A percentile compares a stretch with the other conserved stretches of the same genome.
These are phyloP conservation scores for Sturnus vulgaris DNA, from an alignment of 2,113 vertebrate genomes.

Conservation along the genomic window DNA sequence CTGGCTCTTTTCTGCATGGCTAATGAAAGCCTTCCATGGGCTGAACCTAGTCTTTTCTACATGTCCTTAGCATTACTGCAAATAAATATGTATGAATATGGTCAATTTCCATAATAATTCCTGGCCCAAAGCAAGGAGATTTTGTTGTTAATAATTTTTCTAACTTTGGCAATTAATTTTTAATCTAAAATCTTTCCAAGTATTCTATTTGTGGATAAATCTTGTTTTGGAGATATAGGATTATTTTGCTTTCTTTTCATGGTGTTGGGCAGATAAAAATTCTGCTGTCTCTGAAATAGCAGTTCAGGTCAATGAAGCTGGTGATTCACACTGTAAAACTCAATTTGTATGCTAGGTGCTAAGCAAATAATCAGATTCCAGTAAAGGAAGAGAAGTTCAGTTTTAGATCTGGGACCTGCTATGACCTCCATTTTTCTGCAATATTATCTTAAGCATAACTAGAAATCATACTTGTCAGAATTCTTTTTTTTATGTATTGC, in stretches of 20 bases:
- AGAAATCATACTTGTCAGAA: neutral
- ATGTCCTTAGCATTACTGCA: neutral
- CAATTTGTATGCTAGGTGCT: neutral
- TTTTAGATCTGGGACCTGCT: neutral
- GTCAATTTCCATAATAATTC: neutral
- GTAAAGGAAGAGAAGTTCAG: neutral
- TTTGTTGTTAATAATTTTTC: neutral
- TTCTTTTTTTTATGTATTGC: neutral
- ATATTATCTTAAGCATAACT: neutral
- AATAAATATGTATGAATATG: neutral
- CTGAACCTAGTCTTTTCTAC: neutral
- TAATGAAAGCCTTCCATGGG: neutral
- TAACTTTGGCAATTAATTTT: neutral
- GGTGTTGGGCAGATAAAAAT: neutral
- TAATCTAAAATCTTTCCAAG: neutral
- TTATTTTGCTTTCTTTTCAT: neutral
- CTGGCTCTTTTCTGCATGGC: neutral
- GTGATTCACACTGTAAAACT: neutral
- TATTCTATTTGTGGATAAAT: neutral
- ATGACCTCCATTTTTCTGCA: neutral
- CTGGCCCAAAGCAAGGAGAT: neutral
- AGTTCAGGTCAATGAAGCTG: neutral
- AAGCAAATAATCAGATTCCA: conserved; percentile 10
- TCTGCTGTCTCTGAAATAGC: neutral
- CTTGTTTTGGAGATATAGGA: neutral